Percentiles rank a stretch among this genome's conserved stretches.
These are phyloP conservation scores for Aegithalos caudatus DNA, from an alignment of 2,113 vertebrate genomes.

Conservation along the genomic window DNA sequence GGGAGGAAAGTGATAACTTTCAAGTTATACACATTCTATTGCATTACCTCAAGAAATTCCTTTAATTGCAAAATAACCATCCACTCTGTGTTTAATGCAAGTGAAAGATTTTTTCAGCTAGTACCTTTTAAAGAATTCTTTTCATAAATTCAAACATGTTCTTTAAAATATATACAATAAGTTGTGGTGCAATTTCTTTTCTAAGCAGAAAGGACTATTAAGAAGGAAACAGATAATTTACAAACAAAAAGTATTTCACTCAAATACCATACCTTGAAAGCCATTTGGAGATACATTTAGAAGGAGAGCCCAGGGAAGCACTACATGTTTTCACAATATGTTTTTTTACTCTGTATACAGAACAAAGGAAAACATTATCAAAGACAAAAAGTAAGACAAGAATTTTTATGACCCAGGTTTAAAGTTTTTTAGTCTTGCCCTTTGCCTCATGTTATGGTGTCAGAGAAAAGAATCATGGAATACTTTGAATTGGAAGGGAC, in stretches of 20 bases:
- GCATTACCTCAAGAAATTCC: neutral
- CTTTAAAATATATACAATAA: neutral
- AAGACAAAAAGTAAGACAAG: neutral
- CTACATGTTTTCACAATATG: neutral
- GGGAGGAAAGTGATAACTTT: neutral
- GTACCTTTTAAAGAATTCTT: neutral
- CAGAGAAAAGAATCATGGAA: neutral
- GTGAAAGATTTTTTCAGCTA: neutral
- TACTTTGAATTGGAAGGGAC: neutral
- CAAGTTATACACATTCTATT: neutral
- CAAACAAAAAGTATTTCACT: neutral
- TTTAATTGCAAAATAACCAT: neutral
- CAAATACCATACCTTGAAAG: neutral
- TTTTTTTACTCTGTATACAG: neutral
- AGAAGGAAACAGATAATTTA: neutral
- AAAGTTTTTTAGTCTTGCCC: neutral
- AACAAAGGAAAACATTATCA: neutral
- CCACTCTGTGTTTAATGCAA: neutral
- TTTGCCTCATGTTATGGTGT: accelerated
- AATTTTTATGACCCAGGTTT: neutral
- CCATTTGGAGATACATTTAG: neutral
- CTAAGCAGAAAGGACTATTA: neutral
- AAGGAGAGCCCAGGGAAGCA: neutral
- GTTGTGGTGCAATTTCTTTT: neutral
- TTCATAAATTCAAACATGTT: neutral